Percentiles rank a stretch among this genome's conserved stretches.
Evolutionary conservation across 2,113 vertebrate genomes (phyloP).

Genomic region (Gnathochromis pfefferi): DNA sequence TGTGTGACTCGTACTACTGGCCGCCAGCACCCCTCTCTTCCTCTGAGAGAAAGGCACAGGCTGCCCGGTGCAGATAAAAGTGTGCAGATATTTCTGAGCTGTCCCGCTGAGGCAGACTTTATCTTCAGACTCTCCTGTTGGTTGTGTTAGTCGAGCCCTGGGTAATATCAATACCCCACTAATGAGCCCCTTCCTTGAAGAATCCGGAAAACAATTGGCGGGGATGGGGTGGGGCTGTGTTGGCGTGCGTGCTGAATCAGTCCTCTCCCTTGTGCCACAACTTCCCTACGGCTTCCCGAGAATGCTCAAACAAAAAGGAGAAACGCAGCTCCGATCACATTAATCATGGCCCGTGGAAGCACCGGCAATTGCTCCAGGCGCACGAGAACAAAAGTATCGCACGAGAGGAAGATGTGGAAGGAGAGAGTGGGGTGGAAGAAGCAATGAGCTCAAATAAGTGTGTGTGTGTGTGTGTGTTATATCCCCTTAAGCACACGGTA

Average conservation of each 20-base stretch:
- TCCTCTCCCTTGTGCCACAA: constrained; percentile 38
- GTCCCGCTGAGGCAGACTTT: constrained; percentile 39
- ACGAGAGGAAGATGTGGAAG: constrained; percentile 20
- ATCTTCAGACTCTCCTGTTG: constrained; percentile 48
- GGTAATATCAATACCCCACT: constrained; percentile 62
- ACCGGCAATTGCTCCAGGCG: constrained; percentile 29
- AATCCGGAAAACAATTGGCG: constrained; percentile 50
- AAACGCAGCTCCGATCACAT: constrained; percentile 54
- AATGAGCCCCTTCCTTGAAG: constrained; percentile 61
- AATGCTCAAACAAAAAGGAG: constrained; percentile 45
- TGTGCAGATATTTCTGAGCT: constrained; percentile 30
- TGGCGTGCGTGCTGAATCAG: constrained; percentile 20
- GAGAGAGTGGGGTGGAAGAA: neutral
- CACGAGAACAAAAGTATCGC: constrained; percentile 3
- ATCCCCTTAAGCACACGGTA: neutral
- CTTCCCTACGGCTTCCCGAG: constrained; percentile 38
- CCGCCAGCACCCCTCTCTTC: constrained; percentile 2
- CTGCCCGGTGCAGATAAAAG: constrained; percentile 59
- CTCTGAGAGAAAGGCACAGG: constrained; percentile 6
- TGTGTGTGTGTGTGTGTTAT: neutral
- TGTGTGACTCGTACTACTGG: neutral
- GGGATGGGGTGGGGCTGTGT: neutral
- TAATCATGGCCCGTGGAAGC: constrained; percentile 66
- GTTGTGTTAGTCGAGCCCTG: constrained; percentile 44
- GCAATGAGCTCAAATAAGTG: constrained; percentile 10